These are phyloP conservation scores for Himantopus leucocephalus DNA, from an alignment of 2,113 vertebrate species.

Conservation along the genomic window DNA sequence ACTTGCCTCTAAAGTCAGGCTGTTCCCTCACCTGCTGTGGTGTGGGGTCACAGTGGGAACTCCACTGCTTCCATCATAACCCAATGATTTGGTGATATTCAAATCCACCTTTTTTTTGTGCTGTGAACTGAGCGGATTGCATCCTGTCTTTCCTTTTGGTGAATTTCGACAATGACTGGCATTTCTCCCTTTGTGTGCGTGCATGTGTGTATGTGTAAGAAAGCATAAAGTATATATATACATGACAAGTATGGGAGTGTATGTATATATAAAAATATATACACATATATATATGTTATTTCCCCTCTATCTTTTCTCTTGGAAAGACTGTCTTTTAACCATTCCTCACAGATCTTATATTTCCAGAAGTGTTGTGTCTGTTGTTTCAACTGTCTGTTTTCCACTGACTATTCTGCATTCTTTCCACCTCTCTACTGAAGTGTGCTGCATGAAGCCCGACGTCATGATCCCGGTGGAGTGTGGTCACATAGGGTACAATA, in stretches of 20 bases:
- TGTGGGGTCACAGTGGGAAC: background rate
- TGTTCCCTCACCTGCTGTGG: background rate
- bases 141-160: background rate
- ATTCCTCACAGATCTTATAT: background rate
- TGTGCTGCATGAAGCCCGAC: no score
- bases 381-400: background rate
- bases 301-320: background rate
- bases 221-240: background rate
- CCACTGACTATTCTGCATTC: background rate
- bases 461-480: background rate
- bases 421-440: background rate
- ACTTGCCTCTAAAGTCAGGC: background rate
- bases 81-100: background rate
- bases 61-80: background rate
- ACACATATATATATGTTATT: background rate
- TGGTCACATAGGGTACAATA: background rate
- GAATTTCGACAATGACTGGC: background rate
- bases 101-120: background rate
- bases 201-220: background rate
- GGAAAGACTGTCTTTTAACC: background rate
- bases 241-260: background rate
- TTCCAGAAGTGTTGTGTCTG: background rate
- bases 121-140: background rate
- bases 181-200: background rate
- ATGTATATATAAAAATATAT: background rate